Evolutionary conservation across 2,888 invertebrate species (phyloP).

Genomic region (Tipula confusa): DNA sequence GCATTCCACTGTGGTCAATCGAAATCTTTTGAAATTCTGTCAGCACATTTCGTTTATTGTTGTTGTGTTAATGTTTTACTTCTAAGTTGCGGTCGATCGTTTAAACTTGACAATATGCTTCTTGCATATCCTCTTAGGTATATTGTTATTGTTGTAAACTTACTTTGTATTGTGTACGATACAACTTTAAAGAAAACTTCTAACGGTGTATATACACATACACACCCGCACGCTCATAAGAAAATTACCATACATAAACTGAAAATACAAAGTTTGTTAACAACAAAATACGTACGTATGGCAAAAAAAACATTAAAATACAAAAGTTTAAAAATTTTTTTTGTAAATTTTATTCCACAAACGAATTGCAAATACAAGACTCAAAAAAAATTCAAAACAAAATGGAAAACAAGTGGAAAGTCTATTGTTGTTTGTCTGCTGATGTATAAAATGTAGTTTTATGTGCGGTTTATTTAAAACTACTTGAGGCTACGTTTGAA

Average conservation of each 20-base stretch:
- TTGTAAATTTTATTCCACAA: not conserved
- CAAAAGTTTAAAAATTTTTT: not conserved
- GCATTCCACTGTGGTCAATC: slow-evolving; percentile 1
- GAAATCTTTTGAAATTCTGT: not conserved
- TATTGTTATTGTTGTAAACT: not conserved
- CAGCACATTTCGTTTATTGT: not conserved
- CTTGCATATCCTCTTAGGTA: not conserved
- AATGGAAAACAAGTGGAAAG: not conserved
- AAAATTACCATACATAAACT: not conserved
- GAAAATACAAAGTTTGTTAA: not conserved
- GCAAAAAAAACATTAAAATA: not conserved
- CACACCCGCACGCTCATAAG: not conserved
- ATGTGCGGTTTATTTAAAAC: not conserved
- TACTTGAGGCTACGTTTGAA: not conserved
- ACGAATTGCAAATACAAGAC: slow-evolving; percentile 8
- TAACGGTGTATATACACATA: not conserved
- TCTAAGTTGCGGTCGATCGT: not conserved
- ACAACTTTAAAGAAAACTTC: not conserved
- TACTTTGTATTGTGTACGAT: not conserved
- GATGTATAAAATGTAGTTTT: not conserved
- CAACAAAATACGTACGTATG: not conserved
- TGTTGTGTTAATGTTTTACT: too few relatives aligned
- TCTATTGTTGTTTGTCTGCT: slow-evolving; percentile 16
- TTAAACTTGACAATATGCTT: not conserved
- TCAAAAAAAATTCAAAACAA: not conserved